These are phyloP conservation scores for Dastarcus helophoroides DNA, from an alignment of 2,888 invertebrate species.

Conservation along the genomic window DNA sequence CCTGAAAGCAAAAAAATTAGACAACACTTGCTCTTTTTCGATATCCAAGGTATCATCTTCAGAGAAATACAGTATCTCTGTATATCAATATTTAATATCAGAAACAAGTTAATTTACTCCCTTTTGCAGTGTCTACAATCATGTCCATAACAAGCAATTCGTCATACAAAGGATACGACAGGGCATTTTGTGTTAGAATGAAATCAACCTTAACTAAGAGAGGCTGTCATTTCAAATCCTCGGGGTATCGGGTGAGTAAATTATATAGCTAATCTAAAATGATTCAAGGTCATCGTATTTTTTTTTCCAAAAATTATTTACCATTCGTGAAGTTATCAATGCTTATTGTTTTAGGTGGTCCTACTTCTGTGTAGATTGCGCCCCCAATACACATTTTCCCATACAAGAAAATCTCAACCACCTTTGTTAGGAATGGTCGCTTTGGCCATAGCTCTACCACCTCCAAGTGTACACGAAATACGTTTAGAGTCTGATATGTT, in stretches of 20 bases:
- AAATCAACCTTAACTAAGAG: conserved; percentile 95
- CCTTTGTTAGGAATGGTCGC: conserved; percentile 89
- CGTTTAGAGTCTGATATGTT: conserved; percentile 92
- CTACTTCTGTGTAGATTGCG: conserved; percentile 82
- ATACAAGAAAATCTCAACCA: conserved; percentile 77
- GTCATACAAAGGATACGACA: conserved; percentile 71
- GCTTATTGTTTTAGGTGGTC: conserved; percentile 61
- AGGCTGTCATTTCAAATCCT: conserved; percentile 94
- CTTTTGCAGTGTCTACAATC: conserved; percentile 62
- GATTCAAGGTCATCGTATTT: too few species aligned
- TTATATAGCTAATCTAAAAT: too few species aligned
- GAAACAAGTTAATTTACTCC: conserved; percentile 11
- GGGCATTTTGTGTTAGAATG: conserved; percentile 93
- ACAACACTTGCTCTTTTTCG: too few species aligned
- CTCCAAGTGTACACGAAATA: conserved; percentile 94
- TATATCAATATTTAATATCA: too few species aligned
- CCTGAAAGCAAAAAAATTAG: too few species aligned
- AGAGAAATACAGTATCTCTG: too few species aligned
- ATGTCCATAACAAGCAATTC: conserved; percentile 61
- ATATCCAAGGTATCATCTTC: too few species aligned
- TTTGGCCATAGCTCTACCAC: conserved; percentile 89
- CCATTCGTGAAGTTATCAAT: too few species aligned
- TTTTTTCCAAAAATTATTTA: too few species aligned
- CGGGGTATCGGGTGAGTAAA: conserved; percentile 80
- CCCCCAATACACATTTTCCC: conserved; percentile 87